Base-by-base conservation (phyloP, 2,113 vertebrate species). In the Leptobrachium ailaonicum region DNA sequence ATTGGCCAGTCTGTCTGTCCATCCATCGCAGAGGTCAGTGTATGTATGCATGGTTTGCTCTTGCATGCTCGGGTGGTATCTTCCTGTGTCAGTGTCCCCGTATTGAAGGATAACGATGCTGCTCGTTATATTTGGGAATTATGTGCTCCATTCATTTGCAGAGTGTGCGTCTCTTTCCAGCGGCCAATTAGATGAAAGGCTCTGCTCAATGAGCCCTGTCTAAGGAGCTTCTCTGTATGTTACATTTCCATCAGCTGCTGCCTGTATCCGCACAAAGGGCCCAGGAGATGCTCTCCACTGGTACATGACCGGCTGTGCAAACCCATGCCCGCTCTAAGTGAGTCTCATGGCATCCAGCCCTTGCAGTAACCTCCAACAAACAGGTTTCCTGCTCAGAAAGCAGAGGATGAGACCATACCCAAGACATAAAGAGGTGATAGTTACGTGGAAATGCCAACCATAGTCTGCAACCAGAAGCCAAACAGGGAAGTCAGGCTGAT, bases 141-240 rank as follows among this genome's bases (percentile, higher is more conserved):
- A 73, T 8, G 47, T 13, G 47, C 71, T 72, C 53, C 69, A 73
- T 72, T 73, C 77, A 79, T 79, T 79, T 66, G 32, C 56, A 71
- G 41, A 79, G 50, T 79, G 60, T 13, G 20, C 2, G 14, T 72
- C 68, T 44, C 41, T 40, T 67, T 60, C 56, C 78, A 12, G 42
- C 71, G 69, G 53, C 41, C 71, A 80, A 80, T 80, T 74, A 74
- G 50, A 56, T 74, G 69, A 43, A 74, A 74, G 71, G 41, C 40
- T 74, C 14, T 58, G 78, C 41, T 80, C 78, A 80, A 80, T 80
- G 78, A 80, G 78, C 71, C 71, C 72, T 60, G 63, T 80, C 71
- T 80, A 58, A 73, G 50, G 62, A 68, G 71, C 50, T 45, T 2
- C 32, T 67, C 47, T 42, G 63, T 63, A 60, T 63, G 20, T 73